Base-by-base conservation (phyloP, 64 coral and sea anemone species). In the Platygyra sinensis region DNA sequence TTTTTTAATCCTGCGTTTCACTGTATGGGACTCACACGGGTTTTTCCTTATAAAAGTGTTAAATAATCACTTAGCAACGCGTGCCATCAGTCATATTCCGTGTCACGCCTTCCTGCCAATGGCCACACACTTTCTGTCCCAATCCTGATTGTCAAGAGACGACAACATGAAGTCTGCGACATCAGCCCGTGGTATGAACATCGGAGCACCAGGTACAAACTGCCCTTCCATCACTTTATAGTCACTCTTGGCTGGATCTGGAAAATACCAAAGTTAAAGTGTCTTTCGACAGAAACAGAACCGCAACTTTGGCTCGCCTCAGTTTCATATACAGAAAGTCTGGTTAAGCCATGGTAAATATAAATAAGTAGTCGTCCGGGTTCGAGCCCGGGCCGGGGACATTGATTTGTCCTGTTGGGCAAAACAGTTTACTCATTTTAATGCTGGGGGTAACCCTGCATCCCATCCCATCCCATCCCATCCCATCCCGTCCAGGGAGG, bases 111-210 rank as follows among this genome's bases (percentile, higher is more conserved):
- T 81, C 5, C 63, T 51, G 8, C 88, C 88, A 73, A 90, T 90
- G 52, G 88, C 88, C 62, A 90, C 32, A 27, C 60, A 78, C 52
- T 90, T 90, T 67, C 50, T 90, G 28, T 90, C 88, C 88, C 64
- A 90, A n/a, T 90, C 77, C 29, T 24, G n/a, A 22, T 14, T 90
- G 14, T 80, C 38, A 2, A 90, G 65, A 9, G 79, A 78, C 4
- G 77, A 30, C 32, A 90, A 49, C 8, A 69, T 72, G 28, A 52
- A 78, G 51, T 90, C 77, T 32, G 88, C 77, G 8, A 90, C 88
- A 90, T 90, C 88, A 20, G 60, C 88, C 38, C 88, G 63, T 13
- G 88, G 77, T 55, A 90, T 90, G 5, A 55, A 73, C 88, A 38
- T 57, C 12, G 46, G 7, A 52, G 64, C 77, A 9, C 51, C 61